Conservation (phyloP, 2,888 invertebrate species). For the Andrena marginata region DNA sequence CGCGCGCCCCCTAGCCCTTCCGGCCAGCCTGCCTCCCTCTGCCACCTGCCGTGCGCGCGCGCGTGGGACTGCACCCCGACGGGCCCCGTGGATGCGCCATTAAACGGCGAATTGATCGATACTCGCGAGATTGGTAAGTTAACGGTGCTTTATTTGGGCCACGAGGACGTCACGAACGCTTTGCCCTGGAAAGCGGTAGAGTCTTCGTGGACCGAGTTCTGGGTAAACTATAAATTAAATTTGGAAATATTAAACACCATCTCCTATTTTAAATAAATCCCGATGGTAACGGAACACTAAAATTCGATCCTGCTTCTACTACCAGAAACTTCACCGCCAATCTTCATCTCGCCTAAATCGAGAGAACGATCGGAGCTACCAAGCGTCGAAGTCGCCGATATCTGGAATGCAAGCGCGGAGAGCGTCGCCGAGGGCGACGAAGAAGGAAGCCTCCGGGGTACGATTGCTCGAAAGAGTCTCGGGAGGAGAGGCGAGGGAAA, state of each 20-base stretch:
- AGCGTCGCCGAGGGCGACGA: background rate
- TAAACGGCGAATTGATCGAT: constrained; percentile 21
- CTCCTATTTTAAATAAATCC: too few species aligned
- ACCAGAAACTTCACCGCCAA: too few species aligned
- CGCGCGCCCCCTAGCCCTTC: background rate
- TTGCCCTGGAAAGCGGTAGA: background rate
- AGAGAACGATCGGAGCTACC: background rate
- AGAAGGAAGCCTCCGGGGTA: background rate
- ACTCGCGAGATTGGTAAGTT: constrained; percentile 15
- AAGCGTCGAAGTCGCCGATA: constrained; percentile 8
- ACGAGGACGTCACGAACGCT: background rate
- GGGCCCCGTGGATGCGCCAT: background rate
- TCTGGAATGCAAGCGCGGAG: constrained; percentile 19
- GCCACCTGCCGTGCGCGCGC: background rate
- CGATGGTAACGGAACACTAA: too few species aligned
- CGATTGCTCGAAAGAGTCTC: constrained; percentile 1
- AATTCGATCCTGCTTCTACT: too few species aligned
- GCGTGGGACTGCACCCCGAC: background rate
- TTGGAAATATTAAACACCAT: too few species aligned
- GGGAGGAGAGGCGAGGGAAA: background rate
- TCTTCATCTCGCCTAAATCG: background rate
- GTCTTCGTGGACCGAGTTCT: background rate
- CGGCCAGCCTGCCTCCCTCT: background rate
- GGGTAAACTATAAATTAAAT: too few species aligned
- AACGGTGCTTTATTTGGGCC: background rate